Evolutionary conservation across 2,888 invertebrate species (phyloP).

Genomic region (Theretra japonica): DNA sequence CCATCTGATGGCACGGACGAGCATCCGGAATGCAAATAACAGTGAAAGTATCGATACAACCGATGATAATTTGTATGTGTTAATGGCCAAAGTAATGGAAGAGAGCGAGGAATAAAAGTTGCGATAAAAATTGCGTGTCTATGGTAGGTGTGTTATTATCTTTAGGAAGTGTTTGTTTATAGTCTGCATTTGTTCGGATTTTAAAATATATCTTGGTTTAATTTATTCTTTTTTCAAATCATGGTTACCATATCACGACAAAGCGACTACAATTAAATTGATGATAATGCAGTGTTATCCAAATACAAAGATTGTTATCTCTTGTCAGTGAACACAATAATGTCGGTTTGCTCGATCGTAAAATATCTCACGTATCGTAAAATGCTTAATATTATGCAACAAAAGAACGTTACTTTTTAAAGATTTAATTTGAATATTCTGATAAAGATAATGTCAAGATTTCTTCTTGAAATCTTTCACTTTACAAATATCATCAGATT

Average conservation of each 20-base stretch:
- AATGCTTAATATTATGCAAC: too few relatives aligned
- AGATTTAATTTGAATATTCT: not conserved
- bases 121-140: not conserved
- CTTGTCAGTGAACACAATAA: too few relatives aligned
- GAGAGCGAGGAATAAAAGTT: slow-evolving; percentile 4
- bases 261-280: too few relatives aligned
- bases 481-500: slow-evolving; percentile 1
- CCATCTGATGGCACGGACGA: slow-evolving; percentile 42
- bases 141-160: not conserved
- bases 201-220: not conserved
- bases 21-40: slow-evolving; percentile 44
- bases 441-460: slow-evolving; percentile 17
- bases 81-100: slow-evolving; percentile 27
- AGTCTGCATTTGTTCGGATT: not conserved
- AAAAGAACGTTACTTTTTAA: not conserved
- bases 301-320: too few relatives aligned
- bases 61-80: slow-evolving; percentile 36
- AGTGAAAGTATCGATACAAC: slow-evolving; percentile 62
- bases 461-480: not conserved
- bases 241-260: too few relatives aligned
- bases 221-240: too few relatives aligned
- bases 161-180: not conserved
- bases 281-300: too few relatives aligned
- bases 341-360: too few relatives aligned
- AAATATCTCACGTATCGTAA: not conserved